A percentile compares a stretch with the other conserved stretches of the same genome.
Conservation (phyloP, 2,888 invertebrate species). For the Ennomos erosarius region DNA sequence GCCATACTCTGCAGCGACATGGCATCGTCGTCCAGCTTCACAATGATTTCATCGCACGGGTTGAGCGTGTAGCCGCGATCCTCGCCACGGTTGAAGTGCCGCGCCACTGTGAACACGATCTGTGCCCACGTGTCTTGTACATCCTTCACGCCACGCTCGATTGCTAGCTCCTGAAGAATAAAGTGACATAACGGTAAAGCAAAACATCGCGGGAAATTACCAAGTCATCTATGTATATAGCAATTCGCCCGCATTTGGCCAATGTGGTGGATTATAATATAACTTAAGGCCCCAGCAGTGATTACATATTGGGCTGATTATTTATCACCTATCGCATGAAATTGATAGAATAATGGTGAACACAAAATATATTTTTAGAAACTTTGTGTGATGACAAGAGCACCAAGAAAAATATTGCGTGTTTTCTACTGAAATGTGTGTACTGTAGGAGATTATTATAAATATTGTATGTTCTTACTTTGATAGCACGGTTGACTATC, state of each 20-base stretch:
- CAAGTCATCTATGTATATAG: no score
- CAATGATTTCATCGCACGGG: slow-evolving; percentile 92
- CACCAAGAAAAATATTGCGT: no score
- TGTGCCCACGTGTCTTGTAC: slow-evolving; percentile 91
- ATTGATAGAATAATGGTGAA: no score
- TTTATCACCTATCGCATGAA: no score
- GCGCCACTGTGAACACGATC: slow-evolving; percentile 87
- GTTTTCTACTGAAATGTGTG: no score
- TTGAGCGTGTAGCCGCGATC: slow-evolving; percentile 93
- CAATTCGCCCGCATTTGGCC: no score
- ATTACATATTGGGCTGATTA: no score
- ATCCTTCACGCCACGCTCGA: slow-evolving; percentile 94
- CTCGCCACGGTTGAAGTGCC: slow-evolving; percentile 89
- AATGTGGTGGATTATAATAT: no score
- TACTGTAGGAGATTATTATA: no score
- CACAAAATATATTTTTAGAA: no score
- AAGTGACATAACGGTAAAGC: background rate
- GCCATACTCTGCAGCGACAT: slow-evolving; percentile 97
- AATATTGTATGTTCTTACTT: slow-evolving; percentile 63
- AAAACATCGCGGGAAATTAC: background rate
- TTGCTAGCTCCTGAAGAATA: slow-evolving; percentile 88
- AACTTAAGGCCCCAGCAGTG: no score
- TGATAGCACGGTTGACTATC: slow-evolving; percentile 95
- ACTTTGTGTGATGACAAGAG: no score
- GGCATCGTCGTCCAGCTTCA: slow-evolving; percentile 94